Conservation (phyloP, 1,140 invertebrate species). For the Zaprionus nigranus region DNA sequence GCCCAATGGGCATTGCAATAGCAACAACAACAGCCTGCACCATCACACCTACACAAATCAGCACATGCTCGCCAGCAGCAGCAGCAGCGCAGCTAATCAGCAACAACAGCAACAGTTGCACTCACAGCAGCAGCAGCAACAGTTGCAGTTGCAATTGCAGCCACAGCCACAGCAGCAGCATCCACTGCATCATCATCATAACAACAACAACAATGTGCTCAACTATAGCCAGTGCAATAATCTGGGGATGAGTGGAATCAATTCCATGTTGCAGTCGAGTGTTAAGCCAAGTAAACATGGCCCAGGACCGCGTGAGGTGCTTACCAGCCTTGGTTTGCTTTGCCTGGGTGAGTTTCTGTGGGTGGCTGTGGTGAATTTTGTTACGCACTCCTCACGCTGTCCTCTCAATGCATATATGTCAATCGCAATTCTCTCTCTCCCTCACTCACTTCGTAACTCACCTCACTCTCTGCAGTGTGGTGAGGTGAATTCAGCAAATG, state of each 20-base stretch:
- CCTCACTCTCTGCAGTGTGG: background rate
- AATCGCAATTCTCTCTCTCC: background rate
- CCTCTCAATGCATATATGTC: background rate
- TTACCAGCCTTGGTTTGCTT: constrained; percentile 93
- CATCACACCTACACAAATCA: constrained; percentile 80
- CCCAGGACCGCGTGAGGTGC: constrained; percentile 87
- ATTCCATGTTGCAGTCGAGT: constrained; percentile 41
- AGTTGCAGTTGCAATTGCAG: constrained; percentile 34
- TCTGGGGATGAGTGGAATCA: constrained; percentile 37
- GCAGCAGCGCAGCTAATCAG: constrained; percentile 23
- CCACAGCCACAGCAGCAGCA: constrained; percentile 31
- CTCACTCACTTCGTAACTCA: background rate
- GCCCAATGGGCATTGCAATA: constrained; percentile 67
- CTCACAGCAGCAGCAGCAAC: constrained; percentile 40
- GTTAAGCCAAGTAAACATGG: constrained; percentile 69
- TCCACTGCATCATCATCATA: constrained; percentile 16
- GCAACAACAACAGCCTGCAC: constrained; percentile 58
- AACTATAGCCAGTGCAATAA: constrained; percentile 77
- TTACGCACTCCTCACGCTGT: no score
- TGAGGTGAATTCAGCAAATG: no score
- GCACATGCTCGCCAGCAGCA: constrained; percentile 69
- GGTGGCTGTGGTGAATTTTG: background rate
- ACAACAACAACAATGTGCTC: constrained; percentile 37
- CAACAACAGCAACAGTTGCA: constrained; percentile 35
- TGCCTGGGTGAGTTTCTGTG: constrained; percentile 86